These are phyloP conservation scores for Oreochromis mossambicus DNA, from an alignment of 2,797 vertebrate species.

Conservation along the genomic window DNA sequence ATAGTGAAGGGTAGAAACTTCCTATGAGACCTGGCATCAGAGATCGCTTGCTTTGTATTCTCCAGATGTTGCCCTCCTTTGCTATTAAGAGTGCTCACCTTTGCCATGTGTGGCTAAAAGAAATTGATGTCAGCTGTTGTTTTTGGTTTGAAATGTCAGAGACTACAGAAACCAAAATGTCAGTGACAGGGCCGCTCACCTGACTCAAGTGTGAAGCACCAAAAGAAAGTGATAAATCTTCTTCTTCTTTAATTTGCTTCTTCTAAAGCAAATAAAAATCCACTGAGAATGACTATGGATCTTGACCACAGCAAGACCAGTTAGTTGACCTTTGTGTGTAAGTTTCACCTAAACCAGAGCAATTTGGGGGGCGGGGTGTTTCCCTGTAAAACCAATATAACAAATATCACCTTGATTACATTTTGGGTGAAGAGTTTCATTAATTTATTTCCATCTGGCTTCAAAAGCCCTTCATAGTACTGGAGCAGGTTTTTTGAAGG, in stretches of 20 bases:
- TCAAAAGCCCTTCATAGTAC: not conserved
- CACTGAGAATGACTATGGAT: not conserved
- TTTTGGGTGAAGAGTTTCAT: fast-evolving
- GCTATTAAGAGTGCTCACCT: conserved; percentile 17
- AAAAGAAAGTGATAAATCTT: not conserved
- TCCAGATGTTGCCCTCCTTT: conserved; percentile 61
- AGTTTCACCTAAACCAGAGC: not conserved
- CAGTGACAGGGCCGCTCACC: not conserved
- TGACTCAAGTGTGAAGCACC: not conserved
- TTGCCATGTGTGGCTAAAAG: conserved; percentile 20
- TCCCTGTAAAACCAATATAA: not conserved
- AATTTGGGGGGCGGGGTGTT: fast-evolving
- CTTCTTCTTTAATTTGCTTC: not conserved
- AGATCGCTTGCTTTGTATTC: conserved; percentile 2
- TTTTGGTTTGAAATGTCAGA: not conserved
- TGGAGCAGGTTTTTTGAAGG: not conserved
- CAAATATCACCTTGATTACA: not conserved
- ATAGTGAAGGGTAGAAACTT: not conserved
- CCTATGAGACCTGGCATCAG: conserved; percentile 18
- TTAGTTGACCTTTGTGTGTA: not conserved
- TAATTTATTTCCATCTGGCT: not conserved
- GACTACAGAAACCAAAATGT: not conserved
- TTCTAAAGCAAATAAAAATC: not conserved
- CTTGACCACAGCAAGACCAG: not conserved
- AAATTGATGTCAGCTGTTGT: not conserved